A percentile compares a stretch with the other conserved stretches of the same genome.
Conservation (phyloP, 2,888 invertebrate genomes). For the Xylota sylvarum region DNA sequence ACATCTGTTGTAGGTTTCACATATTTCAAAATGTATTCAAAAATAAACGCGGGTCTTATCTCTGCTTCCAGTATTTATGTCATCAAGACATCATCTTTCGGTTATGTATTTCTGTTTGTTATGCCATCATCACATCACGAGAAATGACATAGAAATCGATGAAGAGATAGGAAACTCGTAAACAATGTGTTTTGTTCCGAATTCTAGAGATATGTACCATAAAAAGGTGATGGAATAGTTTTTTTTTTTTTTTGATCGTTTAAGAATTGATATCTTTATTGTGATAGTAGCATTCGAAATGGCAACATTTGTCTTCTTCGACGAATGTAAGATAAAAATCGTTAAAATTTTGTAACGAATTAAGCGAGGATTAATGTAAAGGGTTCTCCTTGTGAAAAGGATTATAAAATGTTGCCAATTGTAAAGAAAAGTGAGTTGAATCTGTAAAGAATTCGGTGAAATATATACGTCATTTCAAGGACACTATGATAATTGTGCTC, state of each 20-base stretch:
- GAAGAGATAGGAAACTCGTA: constrained; percentile 10
- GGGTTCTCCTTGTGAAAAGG: neutral
- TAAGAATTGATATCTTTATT: neutral
- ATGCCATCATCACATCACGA: constrained; percentile 22
- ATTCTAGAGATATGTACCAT: constrained; percentile 9
- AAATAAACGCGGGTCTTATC: constrained; percentile 48
- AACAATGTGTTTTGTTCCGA: constrained; percentile 28
- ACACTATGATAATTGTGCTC: too few species aligned
- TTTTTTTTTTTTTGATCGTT: neutral
- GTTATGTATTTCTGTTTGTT: constrained; percentile 34
- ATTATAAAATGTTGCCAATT: neutral
- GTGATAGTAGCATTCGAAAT: constrained; percentile 7
- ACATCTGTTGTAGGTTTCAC: constrained; percentile 38
- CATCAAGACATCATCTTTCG: constrained; percentile 22
- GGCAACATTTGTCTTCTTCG: neutral
- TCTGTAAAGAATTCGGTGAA: neutral
- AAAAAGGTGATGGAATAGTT: constrained; percentile 3
- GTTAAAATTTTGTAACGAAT: neutral
- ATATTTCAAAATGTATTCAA: constrained; percentile 12
- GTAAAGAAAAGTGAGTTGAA: neutral
- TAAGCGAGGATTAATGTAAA: neutral
- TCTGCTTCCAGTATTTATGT: constrained; percentile 32
- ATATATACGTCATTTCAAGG: too few species aligned
- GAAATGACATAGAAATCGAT: constrained; percentile 17
- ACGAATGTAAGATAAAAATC: neutral